Evolutionary conservation across 2,113 vertebrate genomes (phyloP).

Genomic region (Larimichthys crocea): DNA sequence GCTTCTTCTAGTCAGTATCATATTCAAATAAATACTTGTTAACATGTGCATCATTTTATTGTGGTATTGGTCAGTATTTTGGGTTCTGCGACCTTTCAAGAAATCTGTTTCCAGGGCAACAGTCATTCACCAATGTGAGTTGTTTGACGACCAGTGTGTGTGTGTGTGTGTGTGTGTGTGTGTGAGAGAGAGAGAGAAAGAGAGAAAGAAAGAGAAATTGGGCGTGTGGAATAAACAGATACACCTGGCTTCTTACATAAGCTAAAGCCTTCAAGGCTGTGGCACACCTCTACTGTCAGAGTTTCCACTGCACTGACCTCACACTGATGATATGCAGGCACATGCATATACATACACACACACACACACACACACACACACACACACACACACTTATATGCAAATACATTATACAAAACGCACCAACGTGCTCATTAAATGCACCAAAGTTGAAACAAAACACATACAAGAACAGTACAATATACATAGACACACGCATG

Average conservation of each 20-base stretch:
- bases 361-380: background rate
- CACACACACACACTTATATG: slow-evolving; percentile 5
- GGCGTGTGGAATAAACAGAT: slow-evolving; percentile 47
- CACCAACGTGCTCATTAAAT: background rate
- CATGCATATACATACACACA: slow-evolving; percentile 12
- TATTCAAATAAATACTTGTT: background rate
- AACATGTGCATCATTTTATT: background rate
- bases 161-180: background rate
- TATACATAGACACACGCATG: background rate
- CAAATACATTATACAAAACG: background rate
- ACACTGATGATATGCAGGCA: slow-evolving; percentile 55
- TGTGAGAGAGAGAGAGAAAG: background rate
- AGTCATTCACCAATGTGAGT: background rate
- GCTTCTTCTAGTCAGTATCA: background rate
- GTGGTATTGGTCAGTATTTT: background rate
- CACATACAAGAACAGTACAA: background rate
- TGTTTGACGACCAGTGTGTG: background rate
- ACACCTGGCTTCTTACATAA: slow-evolving; percentile 73
- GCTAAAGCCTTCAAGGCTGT: slow-evolving; percentile 41
- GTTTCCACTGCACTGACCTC: slow-evolving; percentile 69
- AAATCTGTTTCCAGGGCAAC: background rate
- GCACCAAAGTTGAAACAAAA: background rate
- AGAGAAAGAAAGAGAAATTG: too few species aligned
- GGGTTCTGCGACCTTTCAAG: background rate
- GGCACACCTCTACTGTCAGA: slow-evolving; percentile 62